Base-by-base conservation (phyloP, 2,888 invertebrate species). In the Lepas anatifera region DNA sequence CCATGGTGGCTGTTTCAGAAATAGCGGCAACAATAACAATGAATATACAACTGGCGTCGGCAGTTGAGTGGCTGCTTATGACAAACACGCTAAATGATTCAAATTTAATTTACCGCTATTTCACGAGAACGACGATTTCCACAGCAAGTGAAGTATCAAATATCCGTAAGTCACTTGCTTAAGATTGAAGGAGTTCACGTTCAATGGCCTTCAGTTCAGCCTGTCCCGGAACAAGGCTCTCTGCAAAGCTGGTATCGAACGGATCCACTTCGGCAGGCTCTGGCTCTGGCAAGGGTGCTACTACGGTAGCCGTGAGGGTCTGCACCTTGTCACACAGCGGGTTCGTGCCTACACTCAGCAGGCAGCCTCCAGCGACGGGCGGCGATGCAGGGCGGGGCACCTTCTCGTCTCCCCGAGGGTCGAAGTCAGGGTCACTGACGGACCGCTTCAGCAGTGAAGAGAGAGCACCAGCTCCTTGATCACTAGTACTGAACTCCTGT, bases 161-260 rank as follows among this genome's bases (percentile, higher is more conserved):
- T n/a, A n/a, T n/a, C n/a, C n/a, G n/a, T n/a, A n/a, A n/a, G n/a
- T n/a, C n/a, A n/a, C n/a, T n/a, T 10, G 8, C 64, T 64, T 13
- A 41, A 16, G 25, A 27, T 2, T 66, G 72, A 1, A 77, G 70
- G 8, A 86, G 75, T 75, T 85, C 85, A 29, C 79, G 83, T 76
- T 85, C 85, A 29, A 86, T 82, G 16, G 83, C 75, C 76, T 83
- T 84, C 32, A 86, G 76, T 76, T 86, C 86, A 0, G 83, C 83
- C 77, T 83, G 84, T 0, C 85, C 72, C 64, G 71, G 73, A 8
- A 70, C 81, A 68, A 81, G 78, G 70, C 81, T 81, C 13, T 80
- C 77, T 8, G 84, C 86, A 70, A 85, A 83, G 22, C 87, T 84
- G 10, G 86, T 88, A 75, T 90, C 89, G 74, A 86, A 86, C 3